Conservation (phyloP, 1,140 invertebrate genomes). For the Macrobrachium rosenbergii region DNA sequence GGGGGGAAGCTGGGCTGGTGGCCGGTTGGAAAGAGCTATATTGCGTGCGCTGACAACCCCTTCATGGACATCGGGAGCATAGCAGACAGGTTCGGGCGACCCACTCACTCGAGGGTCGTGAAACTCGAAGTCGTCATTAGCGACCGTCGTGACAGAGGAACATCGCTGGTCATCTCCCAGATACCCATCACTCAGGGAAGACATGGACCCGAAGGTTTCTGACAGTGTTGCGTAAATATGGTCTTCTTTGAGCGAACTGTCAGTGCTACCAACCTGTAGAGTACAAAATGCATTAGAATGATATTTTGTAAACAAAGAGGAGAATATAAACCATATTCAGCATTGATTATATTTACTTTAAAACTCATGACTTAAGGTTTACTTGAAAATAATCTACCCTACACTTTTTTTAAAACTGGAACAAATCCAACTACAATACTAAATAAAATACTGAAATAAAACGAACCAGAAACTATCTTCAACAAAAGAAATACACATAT, state of each 20-base stretch:
- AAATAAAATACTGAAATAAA: too few relatives aligned
- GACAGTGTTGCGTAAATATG: slow-evolving; percentile 75
- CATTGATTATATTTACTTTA: background rate
- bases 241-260: slow-evolving; percentile 69
- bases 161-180: slow-evolving; percentile 66
- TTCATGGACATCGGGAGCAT: slow-evolving; percentile 8
- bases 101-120: slow-evolving; percentile 69
- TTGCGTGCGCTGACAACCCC: slow-evolving; percentile 40
- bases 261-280: slow-evolving; percentile 56
- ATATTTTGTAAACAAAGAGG: background rate
- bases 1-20: slow-evolving; percentile 31
- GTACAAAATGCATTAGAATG: background rate
- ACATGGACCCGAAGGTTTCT: slow-evolving; percentile 68
- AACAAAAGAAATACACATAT: too few relatives aligned
- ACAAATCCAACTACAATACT: background rate
- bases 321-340: background rate
- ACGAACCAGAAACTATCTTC: too few relatives aligned
- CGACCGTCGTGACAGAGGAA: slow-evolving; percentile 76
- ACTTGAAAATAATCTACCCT: background rate
- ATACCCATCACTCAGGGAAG: slow-evolving; percentile 66
- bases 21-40: slow-evolving; percentile 20
- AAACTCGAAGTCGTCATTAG: slow-evolving; percentile 79
- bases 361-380: background rate
- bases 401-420: background rate
- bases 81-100: slow-evolving; percentile 34